A percentile compares a stretch with the other conserved stretches of the same genome.
These are phyloP conservation scores for Montipora cactus DNA, from an alignment of 64 coral and sea anemone genomes.

Conservation along the genomic window DNA sequence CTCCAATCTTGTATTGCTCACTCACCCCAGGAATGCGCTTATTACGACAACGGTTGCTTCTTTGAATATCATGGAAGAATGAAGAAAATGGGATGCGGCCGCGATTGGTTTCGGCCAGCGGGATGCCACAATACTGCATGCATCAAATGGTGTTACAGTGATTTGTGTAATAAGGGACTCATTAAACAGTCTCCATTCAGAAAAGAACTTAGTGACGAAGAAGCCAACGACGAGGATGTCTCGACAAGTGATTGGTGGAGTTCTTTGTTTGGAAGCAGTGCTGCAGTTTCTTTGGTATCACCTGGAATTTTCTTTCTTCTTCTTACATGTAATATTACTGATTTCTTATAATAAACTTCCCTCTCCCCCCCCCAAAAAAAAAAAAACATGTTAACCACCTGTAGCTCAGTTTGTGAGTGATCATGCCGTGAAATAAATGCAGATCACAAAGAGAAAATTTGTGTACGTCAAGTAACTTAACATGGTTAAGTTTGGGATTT, in stretches of 20 bases:
- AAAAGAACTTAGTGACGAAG: slow-evolving; percentile 25
- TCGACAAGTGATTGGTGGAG: neutral
- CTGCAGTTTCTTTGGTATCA: neutral
- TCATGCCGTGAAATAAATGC: neutral
- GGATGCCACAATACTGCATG: slow-evolving; percentile 9
- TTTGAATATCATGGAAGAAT: slow-evolving; percentile 21
- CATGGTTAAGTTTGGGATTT: neutral
- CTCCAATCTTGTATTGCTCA: slow-evolving; percentile 19
- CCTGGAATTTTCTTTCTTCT: neutral
- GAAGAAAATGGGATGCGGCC: slow-evolving; percentile 46
- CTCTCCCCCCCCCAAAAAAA: neutral
- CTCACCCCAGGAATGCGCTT: slow-evolving; percentile 27
- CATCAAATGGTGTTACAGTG: slow-evolving; percentile 24
- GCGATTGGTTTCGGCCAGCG: slow-evolving; percentile 21
- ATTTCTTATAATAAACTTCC: neutral
- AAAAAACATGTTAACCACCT: neutral
- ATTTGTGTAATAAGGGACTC: slow-evolving; percentile 39
- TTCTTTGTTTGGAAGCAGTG: neutral
- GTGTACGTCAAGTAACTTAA: too few species aligned
- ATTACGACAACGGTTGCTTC: slow-evolving; percentile 33
- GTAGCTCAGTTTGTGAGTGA: neutral
- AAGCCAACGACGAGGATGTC: neutral
- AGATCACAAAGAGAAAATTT: too few species aligned
- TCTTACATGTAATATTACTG: neutral
- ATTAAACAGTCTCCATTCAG: slow-evolving; percentile 26